Evolutionary conservation across 2,888 invertebrate species (phyloP), one percentile per base, ranked within the genome.

Genomic region (Ophion costatus): DNA sequence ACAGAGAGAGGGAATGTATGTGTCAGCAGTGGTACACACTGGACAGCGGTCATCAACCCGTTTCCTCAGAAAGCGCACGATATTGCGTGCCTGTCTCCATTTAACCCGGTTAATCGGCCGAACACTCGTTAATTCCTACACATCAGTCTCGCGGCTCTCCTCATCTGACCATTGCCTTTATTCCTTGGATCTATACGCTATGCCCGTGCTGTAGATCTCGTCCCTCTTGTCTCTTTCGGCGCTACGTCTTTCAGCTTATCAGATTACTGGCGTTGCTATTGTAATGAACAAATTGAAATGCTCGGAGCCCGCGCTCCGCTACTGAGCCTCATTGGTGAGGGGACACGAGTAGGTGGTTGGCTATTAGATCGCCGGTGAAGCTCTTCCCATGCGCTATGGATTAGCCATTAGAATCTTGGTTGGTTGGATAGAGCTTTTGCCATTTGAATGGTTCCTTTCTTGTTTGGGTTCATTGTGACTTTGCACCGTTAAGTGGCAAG

Each of bases 41-140:
- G 81, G 57, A 81, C 78, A 66, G 57, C 82, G 91, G 90, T 91
- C 91, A 90, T 90, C 89, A 90, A 91, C 91, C 90, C 91, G 87
- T 75, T 86, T 88, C 88, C 86, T 89, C 87, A 81, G 88, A 90
- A 88, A 86, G 78, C 84, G 74, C 86, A 86, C 78, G 88, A 84
- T 89, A 89, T 91, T 88, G 90, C 90, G 91, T 90, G 90, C 86
- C 85, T 87, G 86, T 88, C 85, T 88, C 88, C 90, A 90, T 92
- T 85, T 92, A 91, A 91, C 91, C 91, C 90, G 89, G 90, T 91
- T 91, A 91, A 91, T 91, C 89, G 88, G 79, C 90, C 89, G 88
- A 80, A 87, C 87, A 89, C 91, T 90, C 89, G 90, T 91, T 91
- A 90, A 91, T 91, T 91, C 89, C 86, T 86, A 88, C 89, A 87